Evolutionary conservation across 2,797 vertebrate species (phyloP), one percentile per base, ranked within the genome.

Genomic region (Ciconia nigra): DNA sequence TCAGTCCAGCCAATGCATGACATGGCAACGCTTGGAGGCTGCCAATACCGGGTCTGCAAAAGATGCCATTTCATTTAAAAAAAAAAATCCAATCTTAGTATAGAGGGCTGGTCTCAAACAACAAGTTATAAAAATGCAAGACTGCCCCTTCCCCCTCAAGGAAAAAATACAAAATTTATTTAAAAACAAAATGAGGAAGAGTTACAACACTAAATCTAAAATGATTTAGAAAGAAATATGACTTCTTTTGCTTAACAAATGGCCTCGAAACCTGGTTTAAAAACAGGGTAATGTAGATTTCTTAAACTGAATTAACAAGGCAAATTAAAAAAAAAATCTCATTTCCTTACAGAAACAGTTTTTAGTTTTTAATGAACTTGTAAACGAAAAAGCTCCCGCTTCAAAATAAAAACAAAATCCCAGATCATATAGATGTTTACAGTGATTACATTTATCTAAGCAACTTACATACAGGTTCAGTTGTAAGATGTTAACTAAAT

Each of bases 391-490:
- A 98, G 97, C 96, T 98, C 98, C 98, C 95, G 96, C 97, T 98
- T 98, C 97, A 98, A 98, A 98, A 98, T 98, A 98, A 98, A 98
- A 98, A 98, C 98, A 98, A 98, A 98, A 98, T 97, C 98, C 98
- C 98, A 98, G 98, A 98, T 98, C 97, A 98, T 98, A 98, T 98
- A 98, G 98, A 98, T 98, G 98, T 98, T 98, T 99, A 99, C 98
- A 99, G 98, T 98, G 98, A 98, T 98, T 98, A 98, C 98, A 98
- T 98, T 98, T 98, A 98, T 98, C 98, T 98, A 99, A 99, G 98
- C 98, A 98, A 98, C 98, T 98, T 98, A 98, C 98, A 98, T 98
- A 98, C 98, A 99, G 98, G 98, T 99, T 99, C 98, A 98, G 97
- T 98, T 98, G 97, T 98, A 98, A 98, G 98, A 98, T 98, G 98